These are phyloP conservation scores for Cacatua alba DNA, from an alignment of 2,113 vertebrate genomes.

Conservation along the genomic window DNA sequence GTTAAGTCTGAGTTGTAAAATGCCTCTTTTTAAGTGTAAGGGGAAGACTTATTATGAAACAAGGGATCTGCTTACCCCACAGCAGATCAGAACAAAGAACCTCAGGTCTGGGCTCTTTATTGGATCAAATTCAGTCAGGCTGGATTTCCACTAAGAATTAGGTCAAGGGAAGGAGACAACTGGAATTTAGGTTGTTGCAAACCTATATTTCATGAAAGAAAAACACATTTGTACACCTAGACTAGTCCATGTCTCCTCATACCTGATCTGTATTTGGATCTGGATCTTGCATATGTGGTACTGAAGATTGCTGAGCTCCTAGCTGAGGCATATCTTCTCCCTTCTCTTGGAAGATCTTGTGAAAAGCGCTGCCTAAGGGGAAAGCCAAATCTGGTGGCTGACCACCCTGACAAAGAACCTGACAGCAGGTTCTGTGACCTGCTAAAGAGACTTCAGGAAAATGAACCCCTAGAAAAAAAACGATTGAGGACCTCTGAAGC, in stretches of 20 bases:
- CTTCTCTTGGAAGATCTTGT: not conserved
- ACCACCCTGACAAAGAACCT: not conserved
- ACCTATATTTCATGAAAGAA: not conserved
- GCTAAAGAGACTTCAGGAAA: not conserved
- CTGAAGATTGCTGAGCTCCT: not conserved
- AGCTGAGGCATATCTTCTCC: not conserved
- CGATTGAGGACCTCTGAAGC: not conserved
- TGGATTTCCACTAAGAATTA: not conserved
- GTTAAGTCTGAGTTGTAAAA: not conserved
- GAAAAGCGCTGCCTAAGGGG: not conserved
- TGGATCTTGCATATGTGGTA: not conserved
- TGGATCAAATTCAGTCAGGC: not conserved
- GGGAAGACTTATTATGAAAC: not conserved
- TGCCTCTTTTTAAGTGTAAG: rapidly evolving
- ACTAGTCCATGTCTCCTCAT: not conserved
- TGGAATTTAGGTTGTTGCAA: not conserved
- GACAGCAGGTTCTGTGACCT: not conserved
- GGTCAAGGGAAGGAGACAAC: not conserved
- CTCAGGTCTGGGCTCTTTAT: not conserved
- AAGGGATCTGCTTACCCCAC: not conserved
- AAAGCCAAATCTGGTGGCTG: not conserved
- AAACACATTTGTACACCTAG: not conserved
- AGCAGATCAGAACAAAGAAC: not conserved
- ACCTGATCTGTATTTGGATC: not conserved
- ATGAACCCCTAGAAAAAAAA: not conserved